Conservation (phyloP, 2,113 vertebrate species). For the Pteronura brasiliensis region DNA sequence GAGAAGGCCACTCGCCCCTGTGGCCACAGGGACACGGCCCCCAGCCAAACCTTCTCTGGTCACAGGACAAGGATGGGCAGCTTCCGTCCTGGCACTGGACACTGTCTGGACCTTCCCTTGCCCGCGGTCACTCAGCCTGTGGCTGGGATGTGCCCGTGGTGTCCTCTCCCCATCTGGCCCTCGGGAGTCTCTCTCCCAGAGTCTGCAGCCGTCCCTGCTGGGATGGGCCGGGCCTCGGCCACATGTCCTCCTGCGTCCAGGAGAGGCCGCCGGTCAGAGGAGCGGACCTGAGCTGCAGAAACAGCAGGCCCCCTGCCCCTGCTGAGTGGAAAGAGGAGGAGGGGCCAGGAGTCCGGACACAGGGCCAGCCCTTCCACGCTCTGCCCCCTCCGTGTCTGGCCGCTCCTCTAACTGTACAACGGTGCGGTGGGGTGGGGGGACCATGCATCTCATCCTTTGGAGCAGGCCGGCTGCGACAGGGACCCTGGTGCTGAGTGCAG, state of each 20-base stretch:
- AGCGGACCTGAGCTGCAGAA: not conserved
- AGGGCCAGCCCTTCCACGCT: not conserved
- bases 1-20: not conserved
- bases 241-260: not conserved
- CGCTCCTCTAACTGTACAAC: not conserved
- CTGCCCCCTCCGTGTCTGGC: not conserved
- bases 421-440: not conserved
- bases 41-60: fast-evolving
- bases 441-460: fast-evolving
- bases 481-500: fast-evolving
- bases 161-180: not conserved
- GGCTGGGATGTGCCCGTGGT: fast-evolving
- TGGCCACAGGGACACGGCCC: fast-evolving
- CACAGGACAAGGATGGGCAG: not conserved
- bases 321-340: not conserved
- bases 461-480: fast-evolving
- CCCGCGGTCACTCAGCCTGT: fast-evolving
- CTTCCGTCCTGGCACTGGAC: not conserved
- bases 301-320: not conserved
- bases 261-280: not conserved
- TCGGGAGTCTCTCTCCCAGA: not conserved
- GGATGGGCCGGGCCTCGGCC: fast-evolving
- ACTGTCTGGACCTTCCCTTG: fast-evolving
- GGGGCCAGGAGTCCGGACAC: not conserved
- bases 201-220: not conserved